These are phyloP conservation scores for Phasia obesa DNA, from an alignment of 2,888 invertebrate species.

Conservation along the genomic window DNA sequence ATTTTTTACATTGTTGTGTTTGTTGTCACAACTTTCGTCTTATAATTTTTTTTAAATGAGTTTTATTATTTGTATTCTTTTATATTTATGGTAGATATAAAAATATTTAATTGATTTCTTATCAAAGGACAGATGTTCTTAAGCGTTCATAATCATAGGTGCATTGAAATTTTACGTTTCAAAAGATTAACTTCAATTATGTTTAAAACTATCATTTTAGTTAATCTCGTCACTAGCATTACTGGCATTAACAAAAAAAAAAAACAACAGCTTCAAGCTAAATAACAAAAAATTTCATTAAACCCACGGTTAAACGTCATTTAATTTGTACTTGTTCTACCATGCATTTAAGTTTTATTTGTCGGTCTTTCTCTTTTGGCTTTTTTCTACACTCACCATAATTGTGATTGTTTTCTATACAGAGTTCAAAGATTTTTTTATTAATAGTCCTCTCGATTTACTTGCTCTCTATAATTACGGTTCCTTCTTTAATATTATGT, in stretches of 20 bases:
- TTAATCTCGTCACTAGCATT: slow-evolving; percentile 6
- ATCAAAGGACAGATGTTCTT: slow-evolving; percentile 5
- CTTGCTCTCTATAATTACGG: slow-evolving; percentile 55
- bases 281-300: slow-evolving; percentile 1
- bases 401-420: too few species aligned
- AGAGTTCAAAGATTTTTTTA: slow-evolving; percentile 19
- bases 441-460: not conserved
- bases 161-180: slow-evolving; percentile 32
- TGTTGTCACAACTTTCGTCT: too few species aligned
- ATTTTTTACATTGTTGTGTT: too few species aligned
- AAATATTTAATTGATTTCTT: slow-evolving; percentile 37
- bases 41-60: too few species aligned
- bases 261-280: not conserved
- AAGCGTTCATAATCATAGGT: not conserved
- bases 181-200: slow-evolving; percentile 51
- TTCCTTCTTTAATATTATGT: slow-evolving; percentile 67
- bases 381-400: too few species aligned
- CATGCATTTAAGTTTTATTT: not conserved
- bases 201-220: slow-evolving; percentile 28
- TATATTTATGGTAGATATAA: too few species aligned
- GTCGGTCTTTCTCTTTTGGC: not conserved
- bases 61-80: too few species aligned
- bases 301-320: too few species aligned
- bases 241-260: slow-evolving; percentile 16
- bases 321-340: too few species aligned